phyloP scores from a whole-genome alignment of 2,113 vertebrate species.

The Platycercus adscitus region DNA sequence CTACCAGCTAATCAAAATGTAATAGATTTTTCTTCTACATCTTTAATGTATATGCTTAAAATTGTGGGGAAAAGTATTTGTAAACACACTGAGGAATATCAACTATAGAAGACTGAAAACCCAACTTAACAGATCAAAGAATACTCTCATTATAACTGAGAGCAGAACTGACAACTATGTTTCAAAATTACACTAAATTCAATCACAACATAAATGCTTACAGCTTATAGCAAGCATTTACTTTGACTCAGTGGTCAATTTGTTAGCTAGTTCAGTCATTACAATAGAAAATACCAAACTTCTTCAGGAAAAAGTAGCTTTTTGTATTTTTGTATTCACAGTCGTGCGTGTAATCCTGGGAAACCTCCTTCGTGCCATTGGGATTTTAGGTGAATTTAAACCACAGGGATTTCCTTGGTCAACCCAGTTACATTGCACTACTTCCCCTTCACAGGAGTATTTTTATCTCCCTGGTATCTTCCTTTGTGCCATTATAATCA shows the following conservation, averaged over 20 bases:
- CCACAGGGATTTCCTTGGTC: not conserved
- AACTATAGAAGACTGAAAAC: not conserved
- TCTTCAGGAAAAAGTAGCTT: not conserved
- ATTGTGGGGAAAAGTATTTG: not conserved
- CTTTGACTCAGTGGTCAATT: not conserved
- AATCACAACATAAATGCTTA: not conserved
- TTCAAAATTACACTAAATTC: not conserved
- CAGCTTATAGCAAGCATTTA: not conserved
- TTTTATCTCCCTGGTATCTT: not conserved
- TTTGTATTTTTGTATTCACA: not conserved
- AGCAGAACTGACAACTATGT: not conserved
- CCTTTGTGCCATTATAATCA: not conserved
- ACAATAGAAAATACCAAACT: not conserved
- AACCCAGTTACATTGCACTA: not conserved
- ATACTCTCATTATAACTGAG: not conserved
- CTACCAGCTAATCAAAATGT: not conserved
- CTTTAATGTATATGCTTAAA: not conserved
- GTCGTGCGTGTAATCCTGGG: not conserved
- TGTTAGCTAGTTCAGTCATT: not conserved
- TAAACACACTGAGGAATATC: not conserved
- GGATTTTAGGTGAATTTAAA: not conserved
- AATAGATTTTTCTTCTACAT: not conserved
- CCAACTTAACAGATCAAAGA: not conserved
- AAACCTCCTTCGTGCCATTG: fast-evolving
- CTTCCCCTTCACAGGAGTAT: not conserved